These are phyloP conservation scores for Acipenser ruthenus DNA, from an alignment of 2,797 vertebrate species.

Conservation along the genomic window DNA sequence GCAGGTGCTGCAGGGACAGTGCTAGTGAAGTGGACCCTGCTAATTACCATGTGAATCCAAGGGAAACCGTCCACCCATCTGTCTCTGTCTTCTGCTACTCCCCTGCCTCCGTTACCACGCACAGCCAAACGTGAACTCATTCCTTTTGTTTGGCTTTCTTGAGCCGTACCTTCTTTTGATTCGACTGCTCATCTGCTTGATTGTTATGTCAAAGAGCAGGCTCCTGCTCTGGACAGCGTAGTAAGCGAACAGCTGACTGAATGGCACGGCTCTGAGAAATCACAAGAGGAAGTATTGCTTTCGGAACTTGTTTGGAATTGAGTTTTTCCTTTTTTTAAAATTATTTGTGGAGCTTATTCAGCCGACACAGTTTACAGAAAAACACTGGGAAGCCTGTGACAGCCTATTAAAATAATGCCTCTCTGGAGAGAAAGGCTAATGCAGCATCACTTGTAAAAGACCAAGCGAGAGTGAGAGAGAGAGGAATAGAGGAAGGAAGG, in stretches of 20 bases:
- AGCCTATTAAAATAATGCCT: slow-evolving; percentile 6
- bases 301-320: too few species aligned
- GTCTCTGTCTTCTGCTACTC: slow-evolving; percentile 20
- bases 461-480: background rate
- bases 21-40: slow-evolving; percentile 15
- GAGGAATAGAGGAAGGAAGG: background rate
- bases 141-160: slow-evolving; percentile 1
- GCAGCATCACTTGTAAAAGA: background rate
- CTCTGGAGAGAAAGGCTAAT: slow-evolving; percentile 13
- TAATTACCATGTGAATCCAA: slow-evolving; percentile 42
- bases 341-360: too few species aligned
- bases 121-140: background rate
- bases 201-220: too few species aligned
- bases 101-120: background rate
- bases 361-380: background rate
- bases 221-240: too few species aligned
- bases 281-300: too few species aligned
- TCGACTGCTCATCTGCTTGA: too few species aligned
- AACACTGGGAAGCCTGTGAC: slow-evolving; percentile 4
- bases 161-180: too few species aligned
- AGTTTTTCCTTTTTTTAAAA: too few species aligned
- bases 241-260: too few species aligned
- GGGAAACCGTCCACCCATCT: slow-evolving; percentile 26
- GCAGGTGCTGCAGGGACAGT: slow-evolving; percentile 23
- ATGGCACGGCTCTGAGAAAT: too few species aligned